phyloP scores from a whole-genome alignment of 2,797 vertebrate genomes.

The Fistularia commersonii region DNA sequence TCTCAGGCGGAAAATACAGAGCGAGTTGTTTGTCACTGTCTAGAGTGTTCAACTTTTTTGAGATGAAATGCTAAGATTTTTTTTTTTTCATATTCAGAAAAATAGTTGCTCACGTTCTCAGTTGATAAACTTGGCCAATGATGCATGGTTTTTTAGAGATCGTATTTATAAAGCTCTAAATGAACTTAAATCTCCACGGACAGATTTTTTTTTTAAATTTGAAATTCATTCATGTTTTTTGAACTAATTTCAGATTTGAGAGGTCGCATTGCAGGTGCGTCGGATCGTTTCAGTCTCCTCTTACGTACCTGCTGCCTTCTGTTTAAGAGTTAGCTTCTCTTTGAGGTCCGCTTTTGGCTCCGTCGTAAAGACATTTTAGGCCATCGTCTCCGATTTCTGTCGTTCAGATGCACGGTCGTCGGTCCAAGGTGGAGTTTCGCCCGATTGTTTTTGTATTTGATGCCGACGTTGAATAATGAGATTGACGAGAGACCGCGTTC shows the following conservation, averaged over 20 bases:
- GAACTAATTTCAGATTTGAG: constrained; percentile 22
- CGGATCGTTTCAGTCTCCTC: constrained; percentile 27
- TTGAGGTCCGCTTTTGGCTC: constrained; percentile 26
- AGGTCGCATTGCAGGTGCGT: constrained; percentile 22
- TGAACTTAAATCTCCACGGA: constrained; percentile 18
- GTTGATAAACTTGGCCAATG: neutral
- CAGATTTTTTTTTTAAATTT: constrained; percentile 24
- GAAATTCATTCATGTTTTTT: constrained; percentile 10
- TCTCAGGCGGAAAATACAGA: constrained; percentile 5
- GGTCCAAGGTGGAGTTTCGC: constrained; percentile 19
- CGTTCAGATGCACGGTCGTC: constrained; percentile 11
- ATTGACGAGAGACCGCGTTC: too few relatives aligned
- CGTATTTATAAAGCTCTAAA: constrained; percentile 16
- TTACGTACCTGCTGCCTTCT: constrained; percentile 12
- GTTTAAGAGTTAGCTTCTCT: constrained; percentile 34
- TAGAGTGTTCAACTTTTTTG: constrained; percentile 7
- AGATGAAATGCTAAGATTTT: constrained; percentile 16
- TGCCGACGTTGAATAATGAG: too few relatives aligned
- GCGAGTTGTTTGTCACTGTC: constrained; percentile 61
- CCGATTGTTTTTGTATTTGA: constrained; percentile 2
- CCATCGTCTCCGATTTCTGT: constrained; percentile 37
- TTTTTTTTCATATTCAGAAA: constrained; percentile 19
- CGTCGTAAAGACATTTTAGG: constrained; percentile 11
- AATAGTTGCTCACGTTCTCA: constrained; percentile 7
- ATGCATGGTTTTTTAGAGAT: too few relatives aligned